phyloP scores from a whole-genome alignment of 2,113 vertebrate species.

The Chaenocephalus aceratus region DNA sequence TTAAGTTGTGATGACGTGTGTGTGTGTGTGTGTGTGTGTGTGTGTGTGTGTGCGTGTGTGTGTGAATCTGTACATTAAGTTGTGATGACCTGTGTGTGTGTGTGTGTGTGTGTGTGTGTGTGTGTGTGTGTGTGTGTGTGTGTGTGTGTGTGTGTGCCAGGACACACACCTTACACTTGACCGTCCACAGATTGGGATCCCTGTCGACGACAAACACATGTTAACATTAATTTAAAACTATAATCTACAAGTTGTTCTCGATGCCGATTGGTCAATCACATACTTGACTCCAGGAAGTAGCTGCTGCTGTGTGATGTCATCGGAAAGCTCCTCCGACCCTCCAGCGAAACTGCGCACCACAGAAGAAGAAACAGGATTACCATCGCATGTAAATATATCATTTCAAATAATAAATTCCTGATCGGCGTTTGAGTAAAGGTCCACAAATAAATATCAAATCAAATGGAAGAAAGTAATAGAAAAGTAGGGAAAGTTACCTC shows the following conservation, averaged over 20 bases:
- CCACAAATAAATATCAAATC: too few species aligned
- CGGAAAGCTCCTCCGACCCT: conserved; percentile 92
- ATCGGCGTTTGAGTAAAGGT: too few species aligned
- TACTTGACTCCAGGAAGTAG: conserved; percentile 96
- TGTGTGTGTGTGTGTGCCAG: neutral
- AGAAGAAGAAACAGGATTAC: conserved; percentile 15
- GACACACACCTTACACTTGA: conserved; percentile 92
- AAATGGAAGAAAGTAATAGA: too few species aligned
- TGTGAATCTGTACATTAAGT: too few species aligned
- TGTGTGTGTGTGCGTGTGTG: too few species aligned
- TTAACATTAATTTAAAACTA: neutral
- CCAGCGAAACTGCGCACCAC: conserved; percentile 85
- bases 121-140: too few species aligned
- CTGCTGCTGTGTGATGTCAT: conserved; percentile 97
- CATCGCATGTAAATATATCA: neutral
- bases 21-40: neutral
- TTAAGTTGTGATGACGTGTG: too few species aligned
- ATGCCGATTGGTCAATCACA: conserved; percentile 48
- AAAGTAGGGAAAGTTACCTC: too few species aligned
- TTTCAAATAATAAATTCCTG: too few species aligned
- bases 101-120: too few species aligned
- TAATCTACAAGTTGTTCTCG: neutral
- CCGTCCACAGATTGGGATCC: conserved; percentile 96
- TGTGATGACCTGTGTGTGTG: neutral
- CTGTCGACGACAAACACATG: conserved; percentile 72